phyloP scores from a whole-genome alignment of 2,113 vertebrate genomes.

The Catharus bicknelli region DNA sequence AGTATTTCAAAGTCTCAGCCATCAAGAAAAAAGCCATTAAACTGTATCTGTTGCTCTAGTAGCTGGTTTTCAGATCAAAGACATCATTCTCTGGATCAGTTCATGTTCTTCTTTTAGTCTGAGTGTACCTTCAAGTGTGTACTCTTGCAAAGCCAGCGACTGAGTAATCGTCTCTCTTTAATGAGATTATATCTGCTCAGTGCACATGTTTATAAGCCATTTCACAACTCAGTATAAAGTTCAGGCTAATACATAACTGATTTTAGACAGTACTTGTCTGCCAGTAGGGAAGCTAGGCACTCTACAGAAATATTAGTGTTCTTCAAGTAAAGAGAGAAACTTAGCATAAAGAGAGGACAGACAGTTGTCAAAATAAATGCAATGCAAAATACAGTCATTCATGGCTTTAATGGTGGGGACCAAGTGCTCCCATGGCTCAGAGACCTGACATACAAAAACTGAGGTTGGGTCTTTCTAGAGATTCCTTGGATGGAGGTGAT shows the following conservation, averaged over 20 bases:
- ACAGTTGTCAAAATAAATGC: not conserved
- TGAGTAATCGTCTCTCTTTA: not conserved
- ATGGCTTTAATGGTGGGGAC: not conserved
- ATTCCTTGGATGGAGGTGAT: not conserved
- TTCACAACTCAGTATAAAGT: slow-evolving; percentile 27
- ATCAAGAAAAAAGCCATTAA: not conserved
- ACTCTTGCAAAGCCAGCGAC: not conserved
- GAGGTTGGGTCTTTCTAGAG: not conserved
- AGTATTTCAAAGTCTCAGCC: not conserved
- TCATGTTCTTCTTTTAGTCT: not conserved
- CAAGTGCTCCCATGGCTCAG: not conserved
- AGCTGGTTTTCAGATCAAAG: slow-evolving; percentile 5
- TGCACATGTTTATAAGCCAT: not conserved
- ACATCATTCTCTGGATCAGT: not conserved
- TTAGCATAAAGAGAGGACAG: rapidly evolving
- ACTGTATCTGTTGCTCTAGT: not conserved
- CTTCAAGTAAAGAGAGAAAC: not conserved
- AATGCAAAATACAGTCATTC: not conserved
- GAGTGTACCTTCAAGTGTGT: not conserved
- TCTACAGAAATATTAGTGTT: not conserved
- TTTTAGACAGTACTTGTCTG: not conserved
- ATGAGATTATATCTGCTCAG: not conserved
- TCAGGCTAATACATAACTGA: slow-evolving; percentile 12
- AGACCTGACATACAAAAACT: not conserved
- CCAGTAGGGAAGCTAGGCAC: not conserved